A percentile compares a stretch with the other conserved stretches of the same genome.
Evolutionary conservation across 2,797 vertebrate species (phyloP).

Genomic region (Oreochromis mossambicus): DNA sequence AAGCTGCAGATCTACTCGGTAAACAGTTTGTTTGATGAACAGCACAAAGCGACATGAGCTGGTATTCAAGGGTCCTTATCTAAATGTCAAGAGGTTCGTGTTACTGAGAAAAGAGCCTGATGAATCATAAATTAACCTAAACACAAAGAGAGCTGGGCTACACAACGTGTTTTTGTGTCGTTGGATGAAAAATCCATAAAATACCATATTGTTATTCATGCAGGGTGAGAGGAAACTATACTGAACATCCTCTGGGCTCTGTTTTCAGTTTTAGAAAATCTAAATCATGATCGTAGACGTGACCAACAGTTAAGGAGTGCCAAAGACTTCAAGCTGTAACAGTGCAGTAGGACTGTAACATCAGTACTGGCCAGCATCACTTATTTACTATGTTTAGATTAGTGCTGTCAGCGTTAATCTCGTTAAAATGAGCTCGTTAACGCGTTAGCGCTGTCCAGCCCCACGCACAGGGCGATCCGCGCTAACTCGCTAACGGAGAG

Average conservation of each 20-base stretch:
- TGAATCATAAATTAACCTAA: constrained; percentile 36
- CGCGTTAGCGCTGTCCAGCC: background rate
- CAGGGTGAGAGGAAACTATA: background rate
- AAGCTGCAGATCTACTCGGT: background rate
- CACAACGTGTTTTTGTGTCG: background rate
- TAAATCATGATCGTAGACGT: background rate
- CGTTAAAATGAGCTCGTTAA: background rate
- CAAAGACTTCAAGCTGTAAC: background rate
- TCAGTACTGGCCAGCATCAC: no score
- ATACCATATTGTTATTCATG: background rate
- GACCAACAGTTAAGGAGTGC: background rate
- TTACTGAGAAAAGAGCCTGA: background rate
- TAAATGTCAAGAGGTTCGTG: constrained; percentile 58
- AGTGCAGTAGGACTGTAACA: background rate
- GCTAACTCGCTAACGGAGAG: no score
- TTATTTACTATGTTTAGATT: background rate
- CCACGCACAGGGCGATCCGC: background rate
- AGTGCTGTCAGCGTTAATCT: background rate
- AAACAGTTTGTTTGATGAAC: constrained; percentile 33
- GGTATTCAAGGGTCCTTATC: constrained; percentile 43
- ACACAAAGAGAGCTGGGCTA: background rate
- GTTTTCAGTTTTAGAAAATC: background rate
- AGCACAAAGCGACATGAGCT: background rate
- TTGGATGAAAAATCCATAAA: background rate
- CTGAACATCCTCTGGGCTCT: background rate